phyloP scores from a whole-genome alignment of 2,113 vertebrate species.

The Corynorhinus townsendii region DNA sequence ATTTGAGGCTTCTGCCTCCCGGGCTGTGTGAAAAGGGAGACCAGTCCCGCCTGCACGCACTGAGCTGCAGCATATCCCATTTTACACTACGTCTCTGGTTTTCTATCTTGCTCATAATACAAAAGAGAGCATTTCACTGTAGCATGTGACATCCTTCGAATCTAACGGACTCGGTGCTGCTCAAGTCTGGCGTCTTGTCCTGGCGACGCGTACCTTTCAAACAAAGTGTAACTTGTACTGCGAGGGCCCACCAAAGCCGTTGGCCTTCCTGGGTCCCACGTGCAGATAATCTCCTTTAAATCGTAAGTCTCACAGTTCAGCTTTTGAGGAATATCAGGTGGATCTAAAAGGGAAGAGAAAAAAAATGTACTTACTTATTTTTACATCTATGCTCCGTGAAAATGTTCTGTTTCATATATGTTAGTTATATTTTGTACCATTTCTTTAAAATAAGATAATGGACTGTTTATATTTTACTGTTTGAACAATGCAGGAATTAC shows the following conservation, averaged over 20 bases:
- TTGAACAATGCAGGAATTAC: not conserved
- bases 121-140: not conserved
- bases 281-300: slow-evolving; percentile 77
- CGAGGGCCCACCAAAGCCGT: slow-evolving; percentile 75
- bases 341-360: slow-evolving; percentile 69
- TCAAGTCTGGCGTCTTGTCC: not conserved
- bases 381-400: not conserved
- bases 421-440: not conserved
- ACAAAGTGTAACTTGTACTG: slow-evolving; percentile 77
- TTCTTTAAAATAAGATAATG: not conserved
- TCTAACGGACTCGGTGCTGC: not conserved
- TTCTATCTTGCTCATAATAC: not conserved
- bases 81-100: not conserved
- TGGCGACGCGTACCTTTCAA: slow-evolving; percentile 79
- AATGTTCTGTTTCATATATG: not conserved
- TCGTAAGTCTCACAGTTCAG: slow-evolving; percentile 82
- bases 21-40: not conserved
- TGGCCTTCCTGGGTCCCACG: slow-evolving; percentile 78
- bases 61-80: fast-evolving
- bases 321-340: slow-evolving; percentile 80
- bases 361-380: not conserved
- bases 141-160: not conserved
- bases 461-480: not conserved
- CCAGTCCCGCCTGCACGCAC: not conserved
- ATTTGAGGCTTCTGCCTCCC: not conserved